phyloP scores from a whole-genome alignment of 1,140 invertebrate species.

The Drosophila persimilis region DNA sequence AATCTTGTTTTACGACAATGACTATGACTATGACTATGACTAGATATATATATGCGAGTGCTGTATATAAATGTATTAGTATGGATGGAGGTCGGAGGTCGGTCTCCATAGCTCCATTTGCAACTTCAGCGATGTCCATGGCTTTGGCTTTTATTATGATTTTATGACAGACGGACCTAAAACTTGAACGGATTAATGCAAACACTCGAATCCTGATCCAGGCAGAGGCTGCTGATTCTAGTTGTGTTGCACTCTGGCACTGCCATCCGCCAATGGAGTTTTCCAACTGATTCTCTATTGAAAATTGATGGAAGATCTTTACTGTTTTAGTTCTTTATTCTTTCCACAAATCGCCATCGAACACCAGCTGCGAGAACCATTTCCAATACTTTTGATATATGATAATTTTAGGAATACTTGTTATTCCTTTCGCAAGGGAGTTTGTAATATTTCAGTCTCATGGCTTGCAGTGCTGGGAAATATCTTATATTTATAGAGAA shows the following conservation, averaged over 20 bases:
- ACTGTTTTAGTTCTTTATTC: too few relatives aligned
- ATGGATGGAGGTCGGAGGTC: background rate
- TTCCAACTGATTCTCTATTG: too few relatives aligned
- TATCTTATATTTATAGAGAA: too few relatives aligned
- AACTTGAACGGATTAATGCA: conserved; percentile 67
- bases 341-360: background rate
- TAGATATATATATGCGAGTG: conserved; percentile 5
- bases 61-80: conserved; percentile 6
- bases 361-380: background rate
- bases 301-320: too few relatives aligned
- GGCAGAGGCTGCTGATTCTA: too few relatives aligned
- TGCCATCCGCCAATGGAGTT: too few relatives aligned
- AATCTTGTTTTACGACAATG: conserved; percentile 64
- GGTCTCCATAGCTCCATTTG: conserved; percentile 9
- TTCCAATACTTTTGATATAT: too few relatives aligned
- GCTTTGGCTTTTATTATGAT: conserved; percentile 56
- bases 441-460: too few relatives aligned
- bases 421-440: too few relatives aligned
- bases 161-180: conserved; percentile 67
- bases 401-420: too few relatives aligned
- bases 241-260: too few relatives aligned
- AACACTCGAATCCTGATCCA: background rate
- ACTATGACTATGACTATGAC: conserved; percentile 15
- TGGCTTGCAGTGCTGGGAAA: too few relatives aligned
- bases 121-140: conserved; percentile 7